phyloP scores from a whole-genome alignment of 2,113 vertebrate genomes.

The Budorcas taxicolor region DNA sequence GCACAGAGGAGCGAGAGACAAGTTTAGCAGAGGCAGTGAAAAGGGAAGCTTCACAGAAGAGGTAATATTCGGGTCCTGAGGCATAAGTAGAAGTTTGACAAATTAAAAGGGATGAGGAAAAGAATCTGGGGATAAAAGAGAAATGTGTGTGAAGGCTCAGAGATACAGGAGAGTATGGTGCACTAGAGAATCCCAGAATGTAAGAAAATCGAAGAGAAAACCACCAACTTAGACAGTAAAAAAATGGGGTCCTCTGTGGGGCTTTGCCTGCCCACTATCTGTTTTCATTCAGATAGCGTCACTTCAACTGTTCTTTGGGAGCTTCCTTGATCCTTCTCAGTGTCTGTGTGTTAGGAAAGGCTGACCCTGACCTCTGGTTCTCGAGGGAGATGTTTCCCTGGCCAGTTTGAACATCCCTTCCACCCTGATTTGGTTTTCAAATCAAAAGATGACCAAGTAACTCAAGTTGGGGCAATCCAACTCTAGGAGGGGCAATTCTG shows the following conservation, averaged over 20 bases:
- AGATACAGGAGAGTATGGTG: not conserved
- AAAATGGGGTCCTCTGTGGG: too few species aligned
- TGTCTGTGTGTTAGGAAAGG: not conserved
- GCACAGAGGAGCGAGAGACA: not conserved
- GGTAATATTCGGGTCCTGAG: not conserved
- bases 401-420: not conserved
- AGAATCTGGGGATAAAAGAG: not conserved
- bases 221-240: not conserved
- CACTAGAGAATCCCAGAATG: not conserved
- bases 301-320: fast-evolving
- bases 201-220: not conserved
- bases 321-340: not conserved
- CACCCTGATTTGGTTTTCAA: not conserved
- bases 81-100: not conserved
- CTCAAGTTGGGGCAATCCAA: not conserved
- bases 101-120: not conserved
- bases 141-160: not conserved
- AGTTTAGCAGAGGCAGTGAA: not conserved
- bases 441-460: not conserved
- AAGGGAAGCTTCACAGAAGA: not conserved
- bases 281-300: not conserved
- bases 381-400: not conserved
- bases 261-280: fast-evolving
- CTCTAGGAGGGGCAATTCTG: not conserved
- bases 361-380: not conserved